Evolutionary conservation across 1,140 invertebrate species (phyloP).

Genomic region (Trichonephila inaurata): DNA sequence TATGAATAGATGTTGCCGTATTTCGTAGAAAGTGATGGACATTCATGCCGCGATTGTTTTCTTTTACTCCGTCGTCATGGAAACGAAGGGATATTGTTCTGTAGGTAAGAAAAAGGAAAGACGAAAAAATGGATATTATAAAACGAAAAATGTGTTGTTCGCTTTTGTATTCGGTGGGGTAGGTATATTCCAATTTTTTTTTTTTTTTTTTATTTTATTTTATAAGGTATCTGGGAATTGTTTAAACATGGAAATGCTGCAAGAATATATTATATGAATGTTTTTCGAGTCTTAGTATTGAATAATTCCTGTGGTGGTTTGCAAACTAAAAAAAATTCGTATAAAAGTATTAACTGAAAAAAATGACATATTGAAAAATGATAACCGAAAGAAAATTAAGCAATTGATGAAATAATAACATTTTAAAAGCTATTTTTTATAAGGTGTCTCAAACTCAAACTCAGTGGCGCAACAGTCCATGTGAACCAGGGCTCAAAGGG

Average conservation of each 20-base stretch:
- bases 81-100: not conserved
- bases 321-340: too few relatives aligned
- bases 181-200: not conserved
- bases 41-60: conserved; percentile 66
- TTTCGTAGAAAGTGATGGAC: conserved; percentile 55
- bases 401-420: too few relatives aligned
- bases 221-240: not conserved
- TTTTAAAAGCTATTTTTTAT: too few relatives aligned
- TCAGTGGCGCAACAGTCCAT: too few relatives aligned
- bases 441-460: too few relatives aligned
- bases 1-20: conserved; percentile 72
- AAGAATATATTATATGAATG: not conserved
- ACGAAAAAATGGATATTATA: conserved; percentile 5
- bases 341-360: too few relatives aligned
- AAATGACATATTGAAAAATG: too few relatives aligned
- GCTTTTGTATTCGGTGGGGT: not conserved
- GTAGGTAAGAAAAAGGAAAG: not conserved
- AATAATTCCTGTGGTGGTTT: too few relatives aligned
- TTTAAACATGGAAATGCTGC: not conserved
- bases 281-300: too few relatives aligned
- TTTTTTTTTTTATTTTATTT: not conserved
- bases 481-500: too few relatives aligned
- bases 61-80: conserved; percentile 18
- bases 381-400: too few relatives aligned
- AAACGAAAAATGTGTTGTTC: not conserved